Evolutionary conservation across 2,797 vertebrate genomes (phyloP), one percentile per base, ranked within the genome.

Genomic region (Falco concolor): DNA sequence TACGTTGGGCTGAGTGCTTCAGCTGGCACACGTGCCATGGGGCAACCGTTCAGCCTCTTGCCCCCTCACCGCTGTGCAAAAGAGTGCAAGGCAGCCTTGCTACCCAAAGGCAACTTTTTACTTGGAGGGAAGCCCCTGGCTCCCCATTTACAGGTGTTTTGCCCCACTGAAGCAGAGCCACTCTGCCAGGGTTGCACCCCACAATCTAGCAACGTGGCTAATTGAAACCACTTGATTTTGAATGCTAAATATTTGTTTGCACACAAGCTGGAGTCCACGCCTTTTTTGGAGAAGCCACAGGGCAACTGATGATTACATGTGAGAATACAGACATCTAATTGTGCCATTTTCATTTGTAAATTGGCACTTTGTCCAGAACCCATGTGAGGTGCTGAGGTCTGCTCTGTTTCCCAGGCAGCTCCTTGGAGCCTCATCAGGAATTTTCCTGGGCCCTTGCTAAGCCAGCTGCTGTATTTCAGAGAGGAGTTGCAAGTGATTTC

Each of bases 241-340:
- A 85, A 85, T 94, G 88, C 68, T 94, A 92, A 94, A 53, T 85
- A 89, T 91, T 93, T 95, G 94, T 97, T 97, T 97, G 95, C 84
- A 96, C 69, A 96, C 96, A 96, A 94, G 38, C 52, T 75, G 73
- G 74, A 87, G 81, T 80, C 84, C 75, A 95, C 78, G 90, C 95
- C 93, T 95, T 52, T 95, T 96, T 95, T 97, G 95, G 91, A 96
- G 88, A 85, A 87, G 78, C 75, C 82, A 63, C 0, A 2, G 95
- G 86, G 90, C 80, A 87, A 93, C 64, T 72, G 90, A 93, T 90
- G 94, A 96, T 92, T 96, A 80, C 73, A 92, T 80, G 72, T 86
- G 84, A 94, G 86, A 95, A 95, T 89, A 95, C 86, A 95, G 91
- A 90, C 90, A 90, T 95, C 86, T 96, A 89, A 95, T 95, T 96